Percentiles rank a stretch among this genome's conserved stretches.
phyloP scores from a whole-genome alignment of 2,113 vertebrate genomes.

The Zeus faber region DNA sequence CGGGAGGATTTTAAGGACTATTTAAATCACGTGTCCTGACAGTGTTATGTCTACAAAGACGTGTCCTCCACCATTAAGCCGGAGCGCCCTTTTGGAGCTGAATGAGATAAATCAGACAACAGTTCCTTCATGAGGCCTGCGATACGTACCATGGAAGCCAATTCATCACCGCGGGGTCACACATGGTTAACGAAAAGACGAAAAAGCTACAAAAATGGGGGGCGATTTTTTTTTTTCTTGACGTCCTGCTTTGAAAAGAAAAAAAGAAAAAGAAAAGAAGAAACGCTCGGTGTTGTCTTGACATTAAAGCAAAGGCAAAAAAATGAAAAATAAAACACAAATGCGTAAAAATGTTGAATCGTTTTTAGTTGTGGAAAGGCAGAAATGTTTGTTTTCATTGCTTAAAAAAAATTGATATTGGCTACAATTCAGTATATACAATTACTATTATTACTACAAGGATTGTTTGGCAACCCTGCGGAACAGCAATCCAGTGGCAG shows the following conservation, averaged over 20 bases:
- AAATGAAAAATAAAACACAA: too few relatives aligned
- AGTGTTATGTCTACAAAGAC: conserved; percentile 39
- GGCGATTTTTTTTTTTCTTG: conserved; percentile 24
- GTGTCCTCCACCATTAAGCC: conserved; percentile 19
- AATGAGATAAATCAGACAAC: background rate
- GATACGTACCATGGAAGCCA: conserved; percentile 15
- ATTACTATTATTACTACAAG: too few relatives aligned
- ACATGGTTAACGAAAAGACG: conserved; percentile 6
- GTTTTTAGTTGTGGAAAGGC: conserved; percentile 41
- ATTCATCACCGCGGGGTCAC: background rate
- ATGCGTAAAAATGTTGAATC: too few relatives aligned
- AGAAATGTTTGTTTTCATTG: too few relatives aligned
- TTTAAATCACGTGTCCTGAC: conserved; percentile 18
- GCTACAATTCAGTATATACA: too few relatives aligned
- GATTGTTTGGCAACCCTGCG: conserved; percentile 20
- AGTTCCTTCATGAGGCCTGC: background rate
- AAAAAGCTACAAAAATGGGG: conserved; percentile 3
- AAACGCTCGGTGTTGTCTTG: too few relatives aligned
- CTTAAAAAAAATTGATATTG: too few relatives aligned
- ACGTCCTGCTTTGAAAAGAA: conserved; percentile 31
- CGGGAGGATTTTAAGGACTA: conserved; percentile 14
- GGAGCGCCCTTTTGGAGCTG: background rate
- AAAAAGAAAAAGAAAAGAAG: too few relatives aligned
- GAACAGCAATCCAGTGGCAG: conserved; percentile 22
- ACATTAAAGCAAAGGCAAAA: too few relatives aligned